These are phyloP conservation scores for Apodemia duryi DNA, from an alignment of 2,888 invertebrate genomes.

Conservation along the genomic window DNA sequence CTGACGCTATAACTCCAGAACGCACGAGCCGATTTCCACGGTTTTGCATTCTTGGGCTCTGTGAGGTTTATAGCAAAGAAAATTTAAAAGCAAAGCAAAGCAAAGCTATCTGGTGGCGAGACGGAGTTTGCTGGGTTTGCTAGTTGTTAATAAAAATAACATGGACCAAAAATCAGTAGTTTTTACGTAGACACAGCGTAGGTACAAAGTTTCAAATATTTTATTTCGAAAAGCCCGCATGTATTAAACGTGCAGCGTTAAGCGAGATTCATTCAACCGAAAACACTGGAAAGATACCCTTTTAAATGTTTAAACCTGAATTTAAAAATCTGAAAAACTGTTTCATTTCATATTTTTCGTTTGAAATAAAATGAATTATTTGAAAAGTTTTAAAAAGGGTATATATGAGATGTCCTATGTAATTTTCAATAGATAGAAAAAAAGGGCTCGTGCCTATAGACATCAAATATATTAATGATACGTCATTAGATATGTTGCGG, in stretches of 20 bases:
- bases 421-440: too few relatives aligned
- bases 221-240: slow-evolving; percentile 4
- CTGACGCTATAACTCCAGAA: too few relatives aligned
- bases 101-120: too few relatives aligned
- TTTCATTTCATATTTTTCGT: background rate
- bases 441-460: too few relatives aligned
- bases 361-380: background rate
- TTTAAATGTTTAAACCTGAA: background rate
- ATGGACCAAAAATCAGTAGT: background rate
- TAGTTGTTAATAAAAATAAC: background rate
- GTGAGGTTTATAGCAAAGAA: too few relatives aligned
- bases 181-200: background rate
- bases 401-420: too few relatives aligned
- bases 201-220: background rate
- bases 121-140: too few relatives aligned
- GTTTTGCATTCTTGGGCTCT: too few relatives aligned
- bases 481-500: too few relatives aligned
- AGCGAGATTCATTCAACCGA: background rate
- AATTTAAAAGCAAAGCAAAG: too few relatives aligned
- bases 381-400: background rate
- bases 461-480: too few relatives aligned
- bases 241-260: slow-evolving; percentile 7
- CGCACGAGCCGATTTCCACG: too few relatives aligned
- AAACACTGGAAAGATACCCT: slow-evolving; percentile 9
- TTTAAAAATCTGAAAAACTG: background rate